Base-by-base conservation (phyloP, 2,113 vertebrate species). In the Spilogale gracilis region DNA sequence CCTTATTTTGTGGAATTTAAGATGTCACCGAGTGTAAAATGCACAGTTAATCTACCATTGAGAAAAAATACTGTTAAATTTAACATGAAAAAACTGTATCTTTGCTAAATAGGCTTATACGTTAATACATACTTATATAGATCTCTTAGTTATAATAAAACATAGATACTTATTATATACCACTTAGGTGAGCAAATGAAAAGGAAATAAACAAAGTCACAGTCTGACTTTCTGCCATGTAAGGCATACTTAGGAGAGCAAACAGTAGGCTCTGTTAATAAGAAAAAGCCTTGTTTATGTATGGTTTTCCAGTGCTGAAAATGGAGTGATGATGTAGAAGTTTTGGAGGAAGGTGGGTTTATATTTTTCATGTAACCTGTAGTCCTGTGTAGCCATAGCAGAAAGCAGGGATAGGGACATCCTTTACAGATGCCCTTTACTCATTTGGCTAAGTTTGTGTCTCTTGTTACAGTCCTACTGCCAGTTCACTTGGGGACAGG, bases 401-500 rank as follows among this genome's bases (percentile, higher is more conserved):
- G 60, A 89, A 58, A 50, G 32, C 60, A 81, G 32, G 50, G 25
- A 58, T 50, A 89, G 74, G 58, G 30, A 30, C 74, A 58, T 79
- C n/a, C 23, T 58, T 91, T 80, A 65, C 43, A 63, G 71, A 52
- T 88, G 61, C 91, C 71, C 21, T 89, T 94, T 78, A 89, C 60
- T 73, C 69, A 48, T 83, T 85, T 94, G 89, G 32, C 79, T 38
- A 80, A 50, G 91, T 93, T 95, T 50, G 32, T 91, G 56, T 80
- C 80, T 91, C 38, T 81, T 6, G 60, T 95, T 95, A 69, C 54
- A 82, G 78, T 58, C n/a, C 14, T 89, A 9, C 60, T 82, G 14
- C 58, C 58, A 94, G 93, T 91, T 97, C 89, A 96, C 43, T 30
- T 79, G 71, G 91, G 93, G 82, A 97, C 65, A 78, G 4, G 5